Percentiles rank a stretch among this genome's conserved stretches.
Conservation (phyloP, 92 coral and sea anemone genomes). For the Plumapathes pennacea region DNA sequence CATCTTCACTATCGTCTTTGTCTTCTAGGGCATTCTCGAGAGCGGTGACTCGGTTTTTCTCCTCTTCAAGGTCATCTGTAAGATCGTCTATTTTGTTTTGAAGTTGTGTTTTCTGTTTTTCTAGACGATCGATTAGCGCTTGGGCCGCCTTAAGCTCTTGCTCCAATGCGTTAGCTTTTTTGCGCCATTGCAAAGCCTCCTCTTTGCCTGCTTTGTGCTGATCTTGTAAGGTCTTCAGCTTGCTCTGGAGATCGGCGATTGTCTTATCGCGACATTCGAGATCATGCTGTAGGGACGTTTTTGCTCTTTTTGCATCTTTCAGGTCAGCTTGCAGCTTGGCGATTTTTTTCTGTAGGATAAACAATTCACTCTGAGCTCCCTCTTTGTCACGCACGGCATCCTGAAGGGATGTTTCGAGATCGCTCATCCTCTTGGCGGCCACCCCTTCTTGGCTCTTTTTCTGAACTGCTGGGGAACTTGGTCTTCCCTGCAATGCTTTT, state of each 20-base stretch:
- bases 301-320: constrained; percentile 61
- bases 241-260: constrained; percentile 62
- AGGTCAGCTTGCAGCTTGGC: constrained; percentile 64
- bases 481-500: constrained; percentile 64
- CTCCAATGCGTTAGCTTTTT: constrained; percentile 59
- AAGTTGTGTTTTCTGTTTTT: constrained; percentile 34
- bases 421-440: constrained; percentile 60
- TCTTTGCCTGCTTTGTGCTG: constrained; percentile 79
- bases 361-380: constrained; percentile 60
- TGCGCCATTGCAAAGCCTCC: constrained; percentile 71
- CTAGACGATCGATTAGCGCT: constrained; percentile 41
- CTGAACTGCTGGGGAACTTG: constrained; percentile 44
- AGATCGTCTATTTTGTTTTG: constrained; percentile 61
- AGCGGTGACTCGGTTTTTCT: constrained; percentile 51
- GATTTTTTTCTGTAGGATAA: constrained; percentile 61
- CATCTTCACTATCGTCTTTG: constrained; percentile 49
- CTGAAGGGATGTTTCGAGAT: constrained; percentile 70
- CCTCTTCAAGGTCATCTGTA: constrained; percentile 67
- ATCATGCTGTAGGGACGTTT: constrained; percentile 61
- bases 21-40: constrained; percentile 64
- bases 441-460: constrained; percentile 58
- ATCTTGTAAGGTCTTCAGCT: constrained; percentile 67
- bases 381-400: constrained; percentile 76
- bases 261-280: constrained; percentile 54
- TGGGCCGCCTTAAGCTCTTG: constrained; percentile 70